Evolutionary conservation across 2,797 vertebrate species (phyloP).

Genomic region (Pseudomugil gertrudae): DNA sequence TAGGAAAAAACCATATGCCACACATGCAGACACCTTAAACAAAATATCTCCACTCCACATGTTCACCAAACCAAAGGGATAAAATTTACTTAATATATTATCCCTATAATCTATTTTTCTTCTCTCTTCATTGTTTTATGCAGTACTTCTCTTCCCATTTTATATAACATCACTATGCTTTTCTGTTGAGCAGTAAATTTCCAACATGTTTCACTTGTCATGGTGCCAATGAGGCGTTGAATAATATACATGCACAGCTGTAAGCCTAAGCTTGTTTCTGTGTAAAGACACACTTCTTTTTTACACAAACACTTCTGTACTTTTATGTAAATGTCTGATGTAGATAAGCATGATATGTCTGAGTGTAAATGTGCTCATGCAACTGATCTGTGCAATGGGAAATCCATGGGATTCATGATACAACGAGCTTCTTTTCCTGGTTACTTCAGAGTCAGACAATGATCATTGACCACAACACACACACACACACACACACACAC

Average conservation of each 20-base stretch:
- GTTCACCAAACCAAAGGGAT: background rate
- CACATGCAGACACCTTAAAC: constrained; percentile 20
- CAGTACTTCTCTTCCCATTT: constrained; percentile 24
- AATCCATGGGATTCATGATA: background rate
- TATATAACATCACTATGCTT: constrained; percentile 22
- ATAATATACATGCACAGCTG: constrained; percentile 3
- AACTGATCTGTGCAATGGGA: background rate
- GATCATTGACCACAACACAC: background rate
- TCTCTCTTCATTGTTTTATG: constrained; percentile 4
- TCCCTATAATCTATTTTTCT: constrained; percentile 27
- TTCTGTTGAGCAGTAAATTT: constrained; percentile 11
- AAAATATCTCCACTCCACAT: constrained; percentile 9
- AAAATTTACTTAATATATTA: constrained; percentile 23
- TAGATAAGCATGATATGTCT: background rate
- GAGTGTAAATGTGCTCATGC: background rate
- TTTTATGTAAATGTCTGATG: background rate
- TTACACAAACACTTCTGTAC: background rate
- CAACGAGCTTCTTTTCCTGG: background rate
- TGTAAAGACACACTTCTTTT: background rate
- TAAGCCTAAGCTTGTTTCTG: background rate
- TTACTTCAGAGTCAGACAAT: background rate
- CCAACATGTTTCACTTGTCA: constrained; percentile 24
- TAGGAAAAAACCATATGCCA: too few relatives aligned
- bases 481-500: background rate
- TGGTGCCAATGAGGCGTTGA: constrained; percentile 9